Base-by-base conservation (phyloP, 2,888 invertebrate species). In the Acholoe squamosa region DNA sequence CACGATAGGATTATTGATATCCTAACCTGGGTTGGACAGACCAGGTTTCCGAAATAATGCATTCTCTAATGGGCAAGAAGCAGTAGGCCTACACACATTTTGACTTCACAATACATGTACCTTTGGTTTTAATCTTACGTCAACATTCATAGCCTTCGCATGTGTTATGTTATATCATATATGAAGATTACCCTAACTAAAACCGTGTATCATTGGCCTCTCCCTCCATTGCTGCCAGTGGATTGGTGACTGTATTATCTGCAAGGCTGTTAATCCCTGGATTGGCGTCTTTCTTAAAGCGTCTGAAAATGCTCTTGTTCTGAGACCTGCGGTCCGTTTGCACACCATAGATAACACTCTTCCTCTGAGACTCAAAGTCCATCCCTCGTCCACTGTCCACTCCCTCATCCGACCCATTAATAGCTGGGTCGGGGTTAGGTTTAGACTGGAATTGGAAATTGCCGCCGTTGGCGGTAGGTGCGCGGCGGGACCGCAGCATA, bases 331-430 rank as follows among this genome's bases (percentile, higher is more conserved):
- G n/a, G 67, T 89, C 52, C 16, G 61, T 52, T 3, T 71, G n/a
- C 33, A 67, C 31, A 51, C 67, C 89, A 51, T 76, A 89, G n/a
- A 89, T 71, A 12, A 61, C 52, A 28, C 77, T 71, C 43, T 89
- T 89, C 51, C 89, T 34, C 33, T 51, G 43, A 22, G 89, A 89
- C 43, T 89, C 89, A 76, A 89, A 89, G 52, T 89, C 89, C 43
- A 25, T 22, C 0, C 86, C 86, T 10, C 31, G 1, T n/a, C 10
- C 14, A 28, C 3, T 16, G 25, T 43, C 84, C 22, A 34, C 1
- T 1, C n/a, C n/a, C 28, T 76, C 76, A 19, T 10, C 10, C n/a
- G 14, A 31, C 16, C 31, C 76, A 7, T 31, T 31, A 7, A 25
- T 31, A 16, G 76, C 76, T 5, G 76, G 76, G 31, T 76, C 76